Percentiles rank a stretch among this genome's conserved stretches.
Evolutionary conservation across 2,888 invertebrate genomes (phyloP).

Genomic region (Branchellion lobata): DNA sequence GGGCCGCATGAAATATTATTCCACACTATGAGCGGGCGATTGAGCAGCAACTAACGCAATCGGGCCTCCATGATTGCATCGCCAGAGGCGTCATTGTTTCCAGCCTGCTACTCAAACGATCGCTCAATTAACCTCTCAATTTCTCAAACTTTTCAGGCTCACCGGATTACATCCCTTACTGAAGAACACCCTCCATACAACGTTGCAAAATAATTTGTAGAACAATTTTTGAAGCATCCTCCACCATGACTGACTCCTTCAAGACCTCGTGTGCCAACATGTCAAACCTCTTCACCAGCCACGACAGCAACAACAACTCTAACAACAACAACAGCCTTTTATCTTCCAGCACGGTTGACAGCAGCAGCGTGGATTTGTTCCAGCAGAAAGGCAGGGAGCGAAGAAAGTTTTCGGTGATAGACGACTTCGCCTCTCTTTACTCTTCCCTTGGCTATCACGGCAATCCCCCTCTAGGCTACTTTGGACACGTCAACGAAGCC

Average conservation of each 20-base stretch:
- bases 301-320: slow-evolving; percentile 2
- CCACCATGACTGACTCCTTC: too few relatives aligned
- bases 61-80: not conserved
- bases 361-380: slow-evolving; percentile 3
- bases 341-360: not conserved
- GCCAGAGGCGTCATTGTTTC: not conserved
- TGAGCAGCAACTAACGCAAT: not conserved
- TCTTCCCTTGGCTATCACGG: slow-evolving; percentile 38
- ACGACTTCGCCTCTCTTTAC: slow-evolving; percentile 45
- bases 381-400: slow-evolving; percentile 38
- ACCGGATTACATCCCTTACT: not conserved
- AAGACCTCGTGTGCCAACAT: not conserved
- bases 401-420: slow-evolving; percentile 45
- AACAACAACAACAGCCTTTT: slow-evolving; percentile 25
- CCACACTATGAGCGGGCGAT: not conserved
- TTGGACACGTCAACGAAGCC: slow-evolving; percentile 30
- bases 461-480: slow-evolving; percentile 35
- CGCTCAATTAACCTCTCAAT: not conserved
- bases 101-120: too few relatives aligned
- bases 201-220: not conserved
- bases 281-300: not conserved
- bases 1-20: slow-evolving; percentile 9
- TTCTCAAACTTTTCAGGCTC: not conserved
- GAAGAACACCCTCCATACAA: not conserved
- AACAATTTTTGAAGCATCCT: too few relatives aligned